Evolutionary conservation across 2,888 invertebrate genomes (phyloP), one percentile per base, ranked within the genome.

Genomic region (Chloromyia formosa): DNA sequence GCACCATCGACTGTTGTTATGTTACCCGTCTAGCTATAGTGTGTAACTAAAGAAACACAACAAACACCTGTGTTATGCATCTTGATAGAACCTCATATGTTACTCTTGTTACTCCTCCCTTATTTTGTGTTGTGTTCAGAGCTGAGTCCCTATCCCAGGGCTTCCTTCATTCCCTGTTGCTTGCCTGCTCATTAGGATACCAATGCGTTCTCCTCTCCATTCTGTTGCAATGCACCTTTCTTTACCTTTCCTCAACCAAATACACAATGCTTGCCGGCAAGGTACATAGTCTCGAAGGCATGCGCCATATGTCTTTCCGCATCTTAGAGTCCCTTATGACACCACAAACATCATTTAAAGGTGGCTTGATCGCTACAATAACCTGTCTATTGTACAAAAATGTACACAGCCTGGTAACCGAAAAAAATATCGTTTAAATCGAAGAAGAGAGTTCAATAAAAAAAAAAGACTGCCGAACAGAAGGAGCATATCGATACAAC

Each of bases 281-380:
- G 22, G 42, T 10, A 49, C 20, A 66, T 56, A 10, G 22, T 66
- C 45, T 5, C 49, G 18, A 12, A 45, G 66, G 66, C 66, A 66
- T 66, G 66, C 66, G 66, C 66, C 66, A 66, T 66, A 66, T 66
- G 66, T 66, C 62, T 62, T 18, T 60, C 42, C 40, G 27, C 27
- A 35, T 66, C 49, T n/a, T 42, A 22, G 2, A 35, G 27, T 20
- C 49, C 49, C 66, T 66, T 66, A 49, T 66, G 66, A 49, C 42
- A 49, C 49, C 1, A n/a, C n/a, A n/a, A 35, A 35, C 27, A 35
- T 35, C 27, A 22, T 14, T 16, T 53, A 5, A 62, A 49, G 49
- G 66, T 49, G 66, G 66, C 12, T 66, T 16, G 45, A 49, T 45
- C 66, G 45, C 14, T 66, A 35, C 23, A 22, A 22, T 49, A 45